A percentile compares a stretch with the other conserved stretches of the same genome.
Evolutionary conservation across 2,113 vertebrate species (phyloP).

Genomic region (Seriola quinqueradiata): DNA sequence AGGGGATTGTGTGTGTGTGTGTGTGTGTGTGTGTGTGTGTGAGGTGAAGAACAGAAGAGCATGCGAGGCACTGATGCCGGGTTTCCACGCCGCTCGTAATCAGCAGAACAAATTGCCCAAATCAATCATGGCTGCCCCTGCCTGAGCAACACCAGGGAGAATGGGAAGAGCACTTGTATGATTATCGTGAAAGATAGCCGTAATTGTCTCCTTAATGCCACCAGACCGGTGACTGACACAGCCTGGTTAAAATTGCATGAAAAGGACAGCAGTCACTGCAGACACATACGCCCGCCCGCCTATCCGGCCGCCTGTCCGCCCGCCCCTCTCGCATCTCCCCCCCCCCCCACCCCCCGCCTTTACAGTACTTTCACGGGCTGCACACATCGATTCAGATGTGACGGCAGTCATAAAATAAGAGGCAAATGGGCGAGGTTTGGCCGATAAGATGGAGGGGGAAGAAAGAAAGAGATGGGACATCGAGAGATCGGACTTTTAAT

Average conservation of each 20-base stretch:
- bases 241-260: slow-evolving; percentile 76
- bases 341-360: slow-evolving; percentile 3
- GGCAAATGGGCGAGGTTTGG: slow-evolving; percentile 54
- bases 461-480: slow-evolving; percentile 27
- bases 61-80: slow-evolving; percentile 50
- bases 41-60: slow-evolving; percentile 45
- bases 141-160: slow-evolving; percentile 62
- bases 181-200: slow-evolving; percentile 86
- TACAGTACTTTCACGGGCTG: slow-evolving; percentile 52
- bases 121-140: slow-evolving; percentile 84
- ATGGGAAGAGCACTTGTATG: slow-evolving; percentile 81
- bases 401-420: slow-evolving; percentile 62
- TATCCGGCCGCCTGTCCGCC: background rate
- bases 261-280: slow-evolving; percentile 58
- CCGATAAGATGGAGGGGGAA: slow-evolving; percentile 34
- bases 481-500: slow-evolving; percentile 75
- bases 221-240: slow-evolving; percentile 79
- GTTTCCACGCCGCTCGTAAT: slow-evolving; percentile 80
- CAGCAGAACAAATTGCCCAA: slow-evolving; percentile 86
- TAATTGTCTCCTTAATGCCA: slow-evolving; percentile 85
- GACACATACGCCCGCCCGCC: background rate
- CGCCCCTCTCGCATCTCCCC: background rate
- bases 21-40: slow-evolving; percentile 19
- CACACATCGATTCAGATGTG: slow-evolving; percentile 72
- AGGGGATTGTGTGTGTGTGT: slow-evolving; percentile 27